Conservation (phyloP, 2,113 vertebrate species). For the Triplophysa tibetana region DNA sequence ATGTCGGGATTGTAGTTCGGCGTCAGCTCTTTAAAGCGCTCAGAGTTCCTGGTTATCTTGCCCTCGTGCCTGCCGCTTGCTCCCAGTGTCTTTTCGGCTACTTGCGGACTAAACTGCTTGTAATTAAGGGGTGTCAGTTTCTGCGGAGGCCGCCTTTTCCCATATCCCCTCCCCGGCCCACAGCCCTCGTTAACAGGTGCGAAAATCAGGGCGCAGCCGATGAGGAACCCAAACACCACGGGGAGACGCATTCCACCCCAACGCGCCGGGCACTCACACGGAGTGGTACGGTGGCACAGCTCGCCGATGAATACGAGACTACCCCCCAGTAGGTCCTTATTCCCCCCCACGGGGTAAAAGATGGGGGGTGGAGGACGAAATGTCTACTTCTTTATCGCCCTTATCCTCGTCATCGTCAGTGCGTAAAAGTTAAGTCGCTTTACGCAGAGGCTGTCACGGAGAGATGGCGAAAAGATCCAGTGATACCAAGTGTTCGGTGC, state of each 20-base stretch:
- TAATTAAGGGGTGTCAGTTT: slow-evolving; percentile 92
- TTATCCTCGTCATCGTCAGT: slow-evolving; percentile 73
- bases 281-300: slow-evolving; percentile 56
- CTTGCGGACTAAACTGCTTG: slow-evolving; percentile 92
- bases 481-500: slow-evolving; percentile 61
- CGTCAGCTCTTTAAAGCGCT: slow-evolving; percentile 94
- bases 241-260: slow-evolving; percentile 85
- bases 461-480: slow-evolving; percentile 37
- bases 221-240: slow-evolving; percentile 71
- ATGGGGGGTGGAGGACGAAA: slow-evolving; percentile 63
- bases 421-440: slow-evolving; percentile 61
- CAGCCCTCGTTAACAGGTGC: slow-evolving; percentile 86
- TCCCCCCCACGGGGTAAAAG: slow-evolving; percentile 67
- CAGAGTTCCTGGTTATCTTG: slow-evolving; percentile 90
- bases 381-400: slow-evolving; percentile 70
- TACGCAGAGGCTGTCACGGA: slow-evolving; percentile 52
- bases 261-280: slow-evolving; percentile 51
- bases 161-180: slow-evolving; percentile 94
- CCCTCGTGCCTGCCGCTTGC: slow-evolving; percentile 95
- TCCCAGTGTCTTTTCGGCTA: slow-evolving; percentile 95
- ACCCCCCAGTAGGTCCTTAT: slow-evolving; percentile 48
- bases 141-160: slow-evolving; percentile 88
- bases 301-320: slow-evolving; percentile 50
- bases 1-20: slow-evolving; percentile 98
- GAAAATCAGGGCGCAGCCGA: slow-evolving; percentile 82